Conservation (phyloP, 2,113 vertebrate genomes). For the Melanotaenia duboulayi region DNA sequence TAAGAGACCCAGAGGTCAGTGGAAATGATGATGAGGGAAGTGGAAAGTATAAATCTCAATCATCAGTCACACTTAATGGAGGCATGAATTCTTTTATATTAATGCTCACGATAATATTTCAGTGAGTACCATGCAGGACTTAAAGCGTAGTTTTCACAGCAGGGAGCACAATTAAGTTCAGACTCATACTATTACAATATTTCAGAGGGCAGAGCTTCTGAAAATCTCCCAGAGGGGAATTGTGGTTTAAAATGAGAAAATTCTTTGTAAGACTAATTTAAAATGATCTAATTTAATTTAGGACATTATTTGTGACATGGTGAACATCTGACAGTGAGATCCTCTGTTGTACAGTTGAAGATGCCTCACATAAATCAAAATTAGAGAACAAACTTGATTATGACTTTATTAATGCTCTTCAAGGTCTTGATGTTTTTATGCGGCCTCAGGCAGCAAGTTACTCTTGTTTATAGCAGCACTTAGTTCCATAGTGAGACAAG, state of each 20-base stretch:
- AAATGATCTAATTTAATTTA: background rate
- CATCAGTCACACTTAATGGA: conserved; percentile 10
- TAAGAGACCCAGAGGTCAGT: conserved; percentile 41
- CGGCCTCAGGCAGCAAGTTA: background rate
- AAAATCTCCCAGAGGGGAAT: background rate
- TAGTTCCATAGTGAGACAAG: conserved; percentile 1
- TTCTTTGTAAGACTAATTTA: background rate
- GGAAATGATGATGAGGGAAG: conserved; percentile 35
- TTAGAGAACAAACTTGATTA: background rate
- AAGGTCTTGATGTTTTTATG: conserved; percentile 10
- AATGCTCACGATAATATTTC: background rate
- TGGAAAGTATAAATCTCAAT: conserved; percentile 25
- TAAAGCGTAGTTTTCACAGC: conserved; percentile 7
- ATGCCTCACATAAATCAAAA: background rate
- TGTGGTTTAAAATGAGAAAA: background rate
- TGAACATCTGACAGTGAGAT: conserved; percentile 1
- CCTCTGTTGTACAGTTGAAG: background rate
- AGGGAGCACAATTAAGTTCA: conserved; percentile 41
- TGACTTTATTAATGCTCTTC: conserved; percentile 30
- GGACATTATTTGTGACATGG: background rate
- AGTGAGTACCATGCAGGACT: background rate
- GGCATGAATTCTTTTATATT: background rate
- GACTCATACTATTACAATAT: conserved; percentile 23
- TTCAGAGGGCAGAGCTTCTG: conserved; percentile 8
- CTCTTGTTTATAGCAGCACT: conserved; percentile 24